Evolutionary conservation across 2,113 vertebrate species (phyloP).

Genomic region (Gallinago undulata): DNA sequence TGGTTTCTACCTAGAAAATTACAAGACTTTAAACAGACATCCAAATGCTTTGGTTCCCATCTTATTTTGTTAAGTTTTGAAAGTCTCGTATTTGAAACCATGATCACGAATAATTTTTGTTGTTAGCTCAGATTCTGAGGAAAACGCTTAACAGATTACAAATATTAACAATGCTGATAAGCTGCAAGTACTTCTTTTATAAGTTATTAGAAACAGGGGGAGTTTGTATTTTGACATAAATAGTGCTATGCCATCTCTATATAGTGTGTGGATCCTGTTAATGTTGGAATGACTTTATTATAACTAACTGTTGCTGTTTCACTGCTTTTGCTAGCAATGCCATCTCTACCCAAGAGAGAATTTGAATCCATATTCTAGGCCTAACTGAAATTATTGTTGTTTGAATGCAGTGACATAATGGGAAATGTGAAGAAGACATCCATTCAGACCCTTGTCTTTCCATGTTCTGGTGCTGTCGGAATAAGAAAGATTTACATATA

Average conservation of each 20-base stretch:
- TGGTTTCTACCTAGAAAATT: not conserved
- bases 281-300: not conserved
- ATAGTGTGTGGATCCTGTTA: not conserved
- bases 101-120: not conserved
- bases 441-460: not conserved
- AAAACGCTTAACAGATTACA: not conserved
- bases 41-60: not conserved
- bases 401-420: not conserved
- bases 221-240: not conserved
- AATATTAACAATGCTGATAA: not conserved
- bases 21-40: not conserved
- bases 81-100: not conserved
- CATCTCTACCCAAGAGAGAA: not conserved
- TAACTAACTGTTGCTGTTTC: not conserved
- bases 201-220: not conserved
- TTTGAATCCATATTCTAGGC: not conserved
- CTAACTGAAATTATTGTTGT: not conserved
- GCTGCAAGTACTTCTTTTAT: not conserved
- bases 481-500: not conserved
- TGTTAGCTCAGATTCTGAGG: not conserved
- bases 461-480: not conserved
- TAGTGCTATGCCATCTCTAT: not conserved
- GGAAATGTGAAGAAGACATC: not conserved
- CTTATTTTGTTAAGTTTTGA: not conserved
- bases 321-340: not conserved